Conservation (phyloP, 2,797 vertebrate genomes). For the Rhynchotus rufescens region DNA sequence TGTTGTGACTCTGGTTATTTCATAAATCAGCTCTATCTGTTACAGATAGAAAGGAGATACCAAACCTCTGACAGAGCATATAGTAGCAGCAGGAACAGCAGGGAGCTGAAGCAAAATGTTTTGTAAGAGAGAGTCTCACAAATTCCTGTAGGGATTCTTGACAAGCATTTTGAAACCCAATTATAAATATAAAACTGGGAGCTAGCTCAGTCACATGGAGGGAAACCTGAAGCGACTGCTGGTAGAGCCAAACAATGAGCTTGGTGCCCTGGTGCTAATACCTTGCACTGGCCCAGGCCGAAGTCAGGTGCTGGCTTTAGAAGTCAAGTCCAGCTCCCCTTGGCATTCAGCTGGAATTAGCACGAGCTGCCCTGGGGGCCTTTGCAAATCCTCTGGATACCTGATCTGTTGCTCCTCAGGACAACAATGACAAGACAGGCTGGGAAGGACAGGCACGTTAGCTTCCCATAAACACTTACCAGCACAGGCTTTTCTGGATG, state of each 20-base stretch:
- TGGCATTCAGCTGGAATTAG: slow-evolving; percentile 27
- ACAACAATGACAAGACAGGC: not conserved
- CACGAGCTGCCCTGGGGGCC: not conserved
- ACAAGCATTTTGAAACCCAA: not conserved
- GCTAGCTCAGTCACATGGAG: not conserved
- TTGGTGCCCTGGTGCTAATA: not conserved
- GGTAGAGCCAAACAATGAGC: not conserved
- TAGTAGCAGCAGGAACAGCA: not conserved
- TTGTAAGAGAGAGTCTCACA: not conserved
- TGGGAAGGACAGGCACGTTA: not conserved
- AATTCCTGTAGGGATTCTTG: not conserved
- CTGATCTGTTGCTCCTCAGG: not conserved
- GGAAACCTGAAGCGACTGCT: not conserved
- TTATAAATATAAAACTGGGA: not conserved
- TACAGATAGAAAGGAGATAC: not conserved
- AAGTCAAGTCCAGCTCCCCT: not conserved
- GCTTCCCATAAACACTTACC: not conserved
- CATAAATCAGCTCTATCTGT: not conserved
- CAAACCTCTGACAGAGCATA: not conserved
- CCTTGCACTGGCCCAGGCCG: not conserved
- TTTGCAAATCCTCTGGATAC: not conserved
- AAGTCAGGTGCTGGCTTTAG: not conserved
- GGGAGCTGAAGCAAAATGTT: not conserved
- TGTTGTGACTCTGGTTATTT: not conserved
- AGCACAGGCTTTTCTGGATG: not conserved